phyloP scores from a whole-genome alignment of 2,888 invertebrate genomes.

The Siphlonurus alternatus region DNA sequence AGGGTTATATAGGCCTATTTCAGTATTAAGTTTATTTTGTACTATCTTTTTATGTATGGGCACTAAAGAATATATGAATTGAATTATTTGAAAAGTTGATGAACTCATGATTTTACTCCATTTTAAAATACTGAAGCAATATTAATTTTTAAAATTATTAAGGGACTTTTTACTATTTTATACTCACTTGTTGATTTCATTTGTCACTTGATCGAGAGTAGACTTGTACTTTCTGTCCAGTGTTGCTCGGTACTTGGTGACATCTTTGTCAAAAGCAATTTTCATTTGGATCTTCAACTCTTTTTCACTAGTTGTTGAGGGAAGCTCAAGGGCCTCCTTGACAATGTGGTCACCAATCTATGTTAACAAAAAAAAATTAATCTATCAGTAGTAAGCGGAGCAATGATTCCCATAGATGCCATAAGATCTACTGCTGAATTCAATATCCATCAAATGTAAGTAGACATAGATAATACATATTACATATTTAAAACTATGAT shows the following conservation, averaged over 20 bases:
- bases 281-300: conserved; percentile 49
- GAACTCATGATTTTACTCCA: no score
- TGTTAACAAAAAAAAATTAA: conserved; percentile 9
- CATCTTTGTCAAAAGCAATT: conserved; percentile 48
- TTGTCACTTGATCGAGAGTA: conserved; percentile 64
- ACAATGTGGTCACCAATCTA: conserved; percentile 44
- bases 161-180: neutral
- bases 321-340: conserved; percentile 50
- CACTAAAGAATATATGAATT: no score
- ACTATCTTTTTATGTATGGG: no score
- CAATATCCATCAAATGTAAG: no score
- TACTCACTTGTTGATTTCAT: conserved; percentile 66
- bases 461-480: no score
- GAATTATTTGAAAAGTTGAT: no score
- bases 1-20: no score
- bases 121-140: no score
- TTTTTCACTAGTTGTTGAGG: conserved; percentile 36
- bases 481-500: conserved; percentile 2
- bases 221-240: conserved; percentile 72
- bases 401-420: no score
- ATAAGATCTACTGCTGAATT: no score
- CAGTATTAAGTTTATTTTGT: no score
- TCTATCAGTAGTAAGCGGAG: no score
- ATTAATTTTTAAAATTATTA: neutral
- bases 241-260: conserved; percentile 55